phyloP scores from a whole-genome alignment of 2,888 invertebrate species.

The Dastarcus helophoroides region DNA sequence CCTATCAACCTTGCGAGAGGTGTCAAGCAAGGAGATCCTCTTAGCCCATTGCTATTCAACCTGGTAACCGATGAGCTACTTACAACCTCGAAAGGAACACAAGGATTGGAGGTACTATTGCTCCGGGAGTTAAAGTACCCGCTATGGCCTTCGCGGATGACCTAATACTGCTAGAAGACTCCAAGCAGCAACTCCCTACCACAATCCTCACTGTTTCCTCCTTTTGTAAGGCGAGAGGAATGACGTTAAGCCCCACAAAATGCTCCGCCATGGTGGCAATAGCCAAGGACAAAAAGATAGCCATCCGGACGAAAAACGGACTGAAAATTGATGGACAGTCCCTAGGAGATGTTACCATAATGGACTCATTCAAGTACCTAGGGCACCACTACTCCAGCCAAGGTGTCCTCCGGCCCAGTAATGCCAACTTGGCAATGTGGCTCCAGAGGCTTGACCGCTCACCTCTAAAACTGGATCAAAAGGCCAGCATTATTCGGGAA shows the following conservation, averaged over 20 bases:
- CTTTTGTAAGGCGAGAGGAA: constrained; percentile 13
- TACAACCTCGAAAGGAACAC: not conserved
- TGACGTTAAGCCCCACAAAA: constrained; percentile 15
- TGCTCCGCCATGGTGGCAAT: constrained; percentile 8
- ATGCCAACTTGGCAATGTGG: not conserved
- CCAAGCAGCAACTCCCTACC: constrained; percentile 3
- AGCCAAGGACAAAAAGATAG: not conserved
- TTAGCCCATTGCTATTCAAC: constrained; percentile 7
- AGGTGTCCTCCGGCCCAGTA: not conserved
- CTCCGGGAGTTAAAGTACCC: not conserved
- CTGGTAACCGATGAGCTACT: constrained; percentile 9
- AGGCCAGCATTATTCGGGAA: not conserved
- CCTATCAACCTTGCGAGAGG: too few relatives aligned
- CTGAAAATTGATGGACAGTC: not conserved
- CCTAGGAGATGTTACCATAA: constrained; percentile 1
- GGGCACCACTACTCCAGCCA: not conserved
- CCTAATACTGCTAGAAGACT: constrained; percentile 12
- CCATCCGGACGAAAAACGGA: not conserved
- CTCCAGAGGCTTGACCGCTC: not conserved
- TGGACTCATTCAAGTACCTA: constrained; percentile 4
- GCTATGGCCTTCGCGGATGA: constrained; percentile 18
- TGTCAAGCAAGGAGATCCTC: constrained; percentile 11
- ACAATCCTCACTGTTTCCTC: not conserved
- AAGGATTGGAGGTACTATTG: not conserved
- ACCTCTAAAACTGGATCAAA: constrained; percentile 5